Evolutionary conservation across 2,113 vertebrate genomes (phyloP).

Genomic region (Aramus guarauna): DNA sequence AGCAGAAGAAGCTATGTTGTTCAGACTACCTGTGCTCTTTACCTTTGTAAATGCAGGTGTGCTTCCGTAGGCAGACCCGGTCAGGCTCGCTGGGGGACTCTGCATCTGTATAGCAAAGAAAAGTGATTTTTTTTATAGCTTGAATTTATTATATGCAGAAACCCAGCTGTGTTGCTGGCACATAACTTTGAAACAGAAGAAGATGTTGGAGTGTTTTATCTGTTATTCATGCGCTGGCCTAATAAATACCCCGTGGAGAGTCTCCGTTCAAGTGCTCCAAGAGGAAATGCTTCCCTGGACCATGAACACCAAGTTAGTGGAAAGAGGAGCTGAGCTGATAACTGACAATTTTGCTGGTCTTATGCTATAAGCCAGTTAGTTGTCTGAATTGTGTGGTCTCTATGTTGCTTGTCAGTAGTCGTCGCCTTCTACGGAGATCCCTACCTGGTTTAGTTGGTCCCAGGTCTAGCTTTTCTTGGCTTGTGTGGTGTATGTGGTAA

Average conservation of each 20-base stretch:
- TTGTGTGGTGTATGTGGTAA: not conserved
- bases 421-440: not conserved
- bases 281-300: not conserved
- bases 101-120: slow-evolving; percentile 61
- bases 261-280: not conserved
- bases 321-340: not conserved
- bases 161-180: not conserved
- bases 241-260: not conserved
- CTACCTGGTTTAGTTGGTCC: not conserved
- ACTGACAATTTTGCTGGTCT: not conserved
- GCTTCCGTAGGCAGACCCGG: slow-evolving; percentile 18
- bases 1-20: not conserved
- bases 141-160: not conserved
- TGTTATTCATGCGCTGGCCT: not conserved
- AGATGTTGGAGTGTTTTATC: not conserved
- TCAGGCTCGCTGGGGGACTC: slow-evolving; percentile 50
- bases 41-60: slow-evolving; percentile 73
- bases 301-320: not conserved
- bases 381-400: not conserved
- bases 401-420: not conserved
- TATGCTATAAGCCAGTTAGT: not conserved
- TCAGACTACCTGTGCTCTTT: not conserved
- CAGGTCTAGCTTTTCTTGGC: not conserved
- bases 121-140: not conserved
- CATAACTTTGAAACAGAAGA: not conserved